phyloP scores from a whole-genome alignment of 2,888 invertebrate genomes.

The Yponomeuta plumbellus region DNA sequence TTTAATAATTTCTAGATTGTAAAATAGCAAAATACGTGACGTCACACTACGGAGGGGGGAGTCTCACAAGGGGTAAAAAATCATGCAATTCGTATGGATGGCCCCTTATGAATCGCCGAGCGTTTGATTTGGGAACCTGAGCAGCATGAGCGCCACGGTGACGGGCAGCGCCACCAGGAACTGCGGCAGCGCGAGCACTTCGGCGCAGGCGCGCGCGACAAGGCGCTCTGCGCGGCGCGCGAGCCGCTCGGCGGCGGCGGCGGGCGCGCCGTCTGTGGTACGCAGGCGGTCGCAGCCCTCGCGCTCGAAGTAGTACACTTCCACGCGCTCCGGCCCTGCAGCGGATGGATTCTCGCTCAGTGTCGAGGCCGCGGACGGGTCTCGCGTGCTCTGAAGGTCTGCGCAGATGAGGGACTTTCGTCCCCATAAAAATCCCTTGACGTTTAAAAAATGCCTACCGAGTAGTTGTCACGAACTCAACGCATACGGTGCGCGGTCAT shows the following conservation, averaged over 20 bases:
- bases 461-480: too few relatives aligned
- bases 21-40: too few relatives aligned
- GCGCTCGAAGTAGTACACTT: constrained; percentile 50
- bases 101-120: too few relatives aligned
- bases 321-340: constrained; percentile 42
- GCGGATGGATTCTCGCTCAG: not conserved
- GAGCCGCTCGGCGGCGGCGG: constrained; percentile 14
- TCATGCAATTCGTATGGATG: too few relatives aligned
- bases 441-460: too few relatives aligned
- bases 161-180: constrained; percentile 78
- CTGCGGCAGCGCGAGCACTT: constrained; percentile 62
- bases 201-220: constrained; percentile 17
- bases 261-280: constrained; percentile 27
- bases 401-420: too few relatives aligned
- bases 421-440: too few relatives aligned
- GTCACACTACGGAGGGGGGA: too few relatives aligned
- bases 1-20: too few relatives aligned
- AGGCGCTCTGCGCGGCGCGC: constrained; percentile 8
- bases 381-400: not conserved
- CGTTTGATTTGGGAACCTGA: not conserved
- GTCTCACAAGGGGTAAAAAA: too few relatives aligned
- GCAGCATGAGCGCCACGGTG: constrained; percentile 79
- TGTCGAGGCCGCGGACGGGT: not conserved
- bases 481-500: too few relatives aligned
- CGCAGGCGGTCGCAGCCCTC: constrained; percentile 33